A percentile compares a stretch with the other conserved stretches of the same genome.
phyloP scores from a whole-genome alignment of 2,888 invertebrate genomes.

The Notocelia uddmanniana region DNA sequence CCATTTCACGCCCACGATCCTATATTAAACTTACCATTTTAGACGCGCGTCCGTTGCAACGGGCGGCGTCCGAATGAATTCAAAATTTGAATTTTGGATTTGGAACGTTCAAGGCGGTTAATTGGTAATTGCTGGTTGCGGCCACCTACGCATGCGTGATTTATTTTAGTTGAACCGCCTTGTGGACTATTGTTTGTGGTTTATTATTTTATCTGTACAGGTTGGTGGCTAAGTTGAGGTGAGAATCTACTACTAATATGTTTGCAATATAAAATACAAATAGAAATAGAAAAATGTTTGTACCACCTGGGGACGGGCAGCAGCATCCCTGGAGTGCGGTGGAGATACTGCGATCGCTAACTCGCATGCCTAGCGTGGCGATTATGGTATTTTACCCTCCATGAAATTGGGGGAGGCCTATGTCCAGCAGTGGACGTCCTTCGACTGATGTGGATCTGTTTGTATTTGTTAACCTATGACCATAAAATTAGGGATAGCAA shows the following conservation, averaged over 20 bases:
- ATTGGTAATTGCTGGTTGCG: slow-evolving; percentile 78
- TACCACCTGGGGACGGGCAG: too few species aligned
- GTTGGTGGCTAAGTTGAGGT: slow-evolving; percentile 54
- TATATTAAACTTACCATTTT: slow-evolving; percentile 65
- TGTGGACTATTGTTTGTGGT: slow-evolving; percentile 69
- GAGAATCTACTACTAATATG: slow-evolving; percentile 21
- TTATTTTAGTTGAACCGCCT: slow-evolving; percentile 73
- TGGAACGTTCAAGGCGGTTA: slow-evolving; percentile 70
- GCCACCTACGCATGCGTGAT: slow-evolving; percentile 78
- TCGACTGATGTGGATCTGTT: too few species aligned
- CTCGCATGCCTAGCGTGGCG: too few species aligned
- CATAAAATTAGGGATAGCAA: too few species aligned
- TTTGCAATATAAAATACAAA: too few species aligned
- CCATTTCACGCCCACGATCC: slow-evolving; percentile 34
- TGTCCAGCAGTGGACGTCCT: too few species aligned
- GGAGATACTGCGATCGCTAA: too few species aligned
- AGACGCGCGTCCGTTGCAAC: slow-evolving; percentile 58
- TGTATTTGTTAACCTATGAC: too few species aligned
- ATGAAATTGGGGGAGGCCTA: too few species aligned
- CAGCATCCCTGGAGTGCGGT: too few species aligned
- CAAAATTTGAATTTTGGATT: slow-evolving; percentile 64
- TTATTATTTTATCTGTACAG: slow-evolving; percentile 51
- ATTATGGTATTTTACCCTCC: too few species aligned
- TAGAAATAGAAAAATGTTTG: too few species aligned
- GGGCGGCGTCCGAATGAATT: slow-evolving; percentile 66